These are phyloP conservation scores for Drosophila mayri DNA, from an alignment of 1,140 invertebrate species.

Conservation along the genomic window DNA sequence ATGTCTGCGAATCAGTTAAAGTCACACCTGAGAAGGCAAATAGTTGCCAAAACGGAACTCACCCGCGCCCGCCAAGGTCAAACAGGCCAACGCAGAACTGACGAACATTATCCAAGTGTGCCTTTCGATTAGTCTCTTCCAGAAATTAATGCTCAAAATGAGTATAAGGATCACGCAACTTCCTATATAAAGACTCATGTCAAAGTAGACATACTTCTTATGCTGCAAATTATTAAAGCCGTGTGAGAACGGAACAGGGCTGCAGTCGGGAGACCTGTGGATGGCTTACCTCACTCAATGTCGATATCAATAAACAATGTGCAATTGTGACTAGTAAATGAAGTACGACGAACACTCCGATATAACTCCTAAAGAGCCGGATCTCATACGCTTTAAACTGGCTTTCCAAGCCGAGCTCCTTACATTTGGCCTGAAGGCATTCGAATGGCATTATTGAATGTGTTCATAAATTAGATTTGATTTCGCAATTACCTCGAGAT, in stretches of 20 bases:
- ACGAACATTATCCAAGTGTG: conserved; percentile 84
- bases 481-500: conserved; percentile 36
- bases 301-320: conserved; percentile 22
- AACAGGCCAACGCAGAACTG: conserved; percentile 84
- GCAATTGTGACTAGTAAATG: background rate
- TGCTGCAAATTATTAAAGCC: conserved; percentile 11
- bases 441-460: background rate
- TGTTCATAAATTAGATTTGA: too few species aligned
- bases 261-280: too few species aligned
- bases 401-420: conserved; percentile 24
- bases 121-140: conserved; percentile 77
- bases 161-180: conserved; percentile 83
- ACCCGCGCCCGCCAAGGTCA: conserved; percentile 65
- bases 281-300: conserved; percentile 19
- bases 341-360: conserved; percentile 32
- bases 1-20: conserved; percentile 84
- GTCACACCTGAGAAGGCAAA: background rate
- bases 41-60: background rate
- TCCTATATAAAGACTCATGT: conserved; percentile 77
- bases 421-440: conserved; percentile 31
- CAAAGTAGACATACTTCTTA: conserved; percentile 27
- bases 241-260: background rate
- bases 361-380: conserved; percentile 23
- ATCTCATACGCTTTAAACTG: conserved; percentile 32
- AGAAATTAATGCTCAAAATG: conserved; percentile 85